Evolutionary conservation across 1,140 invertebrate genomes (phyloP), one percentile per base, ranked within the genome.

Genomic region (Notospermus geniculatus): DNA sequence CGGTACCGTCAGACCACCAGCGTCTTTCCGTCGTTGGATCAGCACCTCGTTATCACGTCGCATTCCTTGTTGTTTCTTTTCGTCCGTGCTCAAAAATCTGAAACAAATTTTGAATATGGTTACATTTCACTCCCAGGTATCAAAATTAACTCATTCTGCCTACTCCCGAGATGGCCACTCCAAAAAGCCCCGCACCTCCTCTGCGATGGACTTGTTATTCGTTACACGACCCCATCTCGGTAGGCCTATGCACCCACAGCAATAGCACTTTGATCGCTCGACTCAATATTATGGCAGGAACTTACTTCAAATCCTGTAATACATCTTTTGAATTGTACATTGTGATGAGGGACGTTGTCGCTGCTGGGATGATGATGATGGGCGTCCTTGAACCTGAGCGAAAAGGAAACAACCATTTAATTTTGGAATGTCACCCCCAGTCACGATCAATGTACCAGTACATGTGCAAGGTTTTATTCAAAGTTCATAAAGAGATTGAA

Each of bases 251-350:
- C n/a, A n/a, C n/a, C n/a, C n/a, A n/a, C n/a, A n/a, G n/a, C n/a
- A n/a, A n/a, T n/a, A n/a, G n/a, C n/a, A n/a, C n/a, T n/a, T n/a
- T n/a, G n/a, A n/a, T n/a, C n/a, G n/a, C n/a, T n/a, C n/a, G n/a
- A n/a, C n/a, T n/a, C n/a, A n/a, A n/a, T n/a, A n/a, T n/a, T n/a
- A n/a, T n/a, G n/a, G n/a, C n/a, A n/a, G n/a, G n/a, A n/a, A 76
- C 76, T 75, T 81, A 93, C 86, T 88, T 93, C 54, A 94, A 83
- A 74, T 97, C 95, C 81, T 99, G 95, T 30, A 99, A 82, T 64
- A 99, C 90, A 72, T 99, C 96, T 79, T 97, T 95, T 4, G 92
- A 90, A 83, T 99, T 99, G 73, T 91, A 92, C 95, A 99, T 98
- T 4, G 94, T 92, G 53, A 99, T 97, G 36, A 99, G 84, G 1